Evolutionary conservation across 2,888 invertebrate species (phyloP).

Genomic region (Drosophila meridionalis): DNA sequence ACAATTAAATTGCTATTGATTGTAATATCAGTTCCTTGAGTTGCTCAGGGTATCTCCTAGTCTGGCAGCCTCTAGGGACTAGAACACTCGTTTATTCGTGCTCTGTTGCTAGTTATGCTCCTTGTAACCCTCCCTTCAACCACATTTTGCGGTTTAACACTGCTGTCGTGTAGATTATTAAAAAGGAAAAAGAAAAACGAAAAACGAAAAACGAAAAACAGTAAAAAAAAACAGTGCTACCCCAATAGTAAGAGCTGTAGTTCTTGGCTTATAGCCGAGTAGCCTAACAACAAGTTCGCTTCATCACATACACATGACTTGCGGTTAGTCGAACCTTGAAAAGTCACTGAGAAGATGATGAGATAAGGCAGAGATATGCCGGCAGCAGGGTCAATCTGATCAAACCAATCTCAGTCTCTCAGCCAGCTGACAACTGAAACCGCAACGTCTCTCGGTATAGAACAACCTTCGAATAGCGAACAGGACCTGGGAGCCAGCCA

Average conservation of each 20-base stretch:
- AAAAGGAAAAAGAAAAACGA: constrained; percentile 15
- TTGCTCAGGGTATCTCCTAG: not conserved
- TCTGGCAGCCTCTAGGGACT: not conserved
- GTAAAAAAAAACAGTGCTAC: constrained; percentile 9
- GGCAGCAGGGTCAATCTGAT: not conserved
- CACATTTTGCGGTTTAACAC: constrained; percentile 67
- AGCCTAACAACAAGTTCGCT: not conserved
- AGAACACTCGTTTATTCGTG: constrained; percentile 3
- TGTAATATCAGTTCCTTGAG: not conserved
- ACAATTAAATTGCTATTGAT: not conserved
- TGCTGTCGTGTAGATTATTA: constrained; percentile 70
- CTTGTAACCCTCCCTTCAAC: constrained; percentile 20
- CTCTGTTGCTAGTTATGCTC: constrained; percentile 17
- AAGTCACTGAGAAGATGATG: constrained; percentile 2
- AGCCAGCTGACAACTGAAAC: constrained; percentile 21
- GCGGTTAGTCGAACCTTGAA: constrained; percentile 2
- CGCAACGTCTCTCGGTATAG: not conserved
- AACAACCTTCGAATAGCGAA: not conserved
- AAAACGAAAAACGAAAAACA: not conserved
- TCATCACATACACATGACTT: not conserved
- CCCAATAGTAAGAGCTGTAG: not conserved
- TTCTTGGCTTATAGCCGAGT: not conserved
- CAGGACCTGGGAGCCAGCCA: constrained; percentile 4
- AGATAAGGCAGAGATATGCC: constrained; percentile 1
- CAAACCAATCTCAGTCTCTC: constrained; percentile 6